Conservation (phyloP, 2,888 invertebrate genomes). For the Rapana venosa region DNA sequence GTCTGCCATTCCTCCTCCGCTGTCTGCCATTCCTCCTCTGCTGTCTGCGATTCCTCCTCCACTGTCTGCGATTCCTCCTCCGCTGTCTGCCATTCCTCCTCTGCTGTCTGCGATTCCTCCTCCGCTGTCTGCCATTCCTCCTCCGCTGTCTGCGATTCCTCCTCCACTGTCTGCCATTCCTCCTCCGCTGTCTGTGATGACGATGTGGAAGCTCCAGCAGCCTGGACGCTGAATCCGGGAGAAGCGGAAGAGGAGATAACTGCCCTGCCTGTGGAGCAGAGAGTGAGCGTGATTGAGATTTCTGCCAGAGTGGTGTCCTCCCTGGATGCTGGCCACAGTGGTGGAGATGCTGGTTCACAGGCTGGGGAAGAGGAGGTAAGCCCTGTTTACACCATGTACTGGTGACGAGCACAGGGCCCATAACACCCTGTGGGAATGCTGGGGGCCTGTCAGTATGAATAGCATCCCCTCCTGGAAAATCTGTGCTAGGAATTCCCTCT, state of each 20-base stretch:
- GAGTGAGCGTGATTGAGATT: constrained; percentile 7
- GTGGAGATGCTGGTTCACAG: neutral
- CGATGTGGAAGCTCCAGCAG: neutral
- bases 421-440: too few relatives aligned
- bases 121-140: neutral
- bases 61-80: too few relatives aligned
- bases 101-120: neutral
- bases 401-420: too few relatives aligned
- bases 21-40: neutral
- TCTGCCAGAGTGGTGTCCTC: neutral
- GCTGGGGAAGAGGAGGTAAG: neutral
- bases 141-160: neutral
- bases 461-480: too few relatives aligned
- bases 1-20: too few relatives aligned
- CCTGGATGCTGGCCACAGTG: neutral
- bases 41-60: neutral
- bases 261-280: neutral
- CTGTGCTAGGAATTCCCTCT: too few relatives aligned
- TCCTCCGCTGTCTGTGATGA: neutral
- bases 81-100: neutral
- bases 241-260: constrained; percentile 55
- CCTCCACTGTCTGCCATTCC: neutral
- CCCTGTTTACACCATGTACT: too few relatives aligned
- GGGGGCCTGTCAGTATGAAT: too few relatives aligned
- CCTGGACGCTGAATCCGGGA: constrained; percentile 56